Conservation (phyloP, 1,140 invertebrate genomes). For the Saccostrea glomerata region DNA sequence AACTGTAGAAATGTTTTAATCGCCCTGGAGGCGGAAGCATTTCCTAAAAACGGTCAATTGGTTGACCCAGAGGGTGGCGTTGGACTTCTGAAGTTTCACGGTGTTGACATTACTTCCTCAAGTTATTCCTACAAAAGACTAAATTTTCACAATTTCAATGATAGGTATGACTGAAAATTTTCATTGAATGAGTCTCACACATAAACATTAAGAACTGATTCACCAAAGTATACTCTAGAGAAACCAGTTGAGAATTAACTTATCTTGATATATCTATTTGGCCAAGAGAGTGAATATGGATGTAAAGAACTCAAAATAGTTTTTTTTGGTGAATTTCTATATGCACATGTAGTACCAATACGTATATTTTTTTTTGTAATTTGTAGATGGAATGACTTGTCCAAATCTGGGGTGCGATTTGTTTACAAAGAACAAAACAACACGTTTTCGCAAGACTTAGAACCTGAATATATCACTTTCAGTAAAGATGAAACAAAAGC, state of each 20-base stretch:
- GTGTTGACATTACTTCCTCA: not conserved
- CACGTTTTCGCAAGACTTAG: conserved; percentile 59
- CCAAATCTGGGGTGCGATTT: conserved; percentile 53
- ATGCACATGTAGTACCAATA: not conserved
- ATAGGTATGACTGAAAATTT: conserved; percentile 42
- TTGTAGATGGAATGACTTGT: conserved; percentile 52
- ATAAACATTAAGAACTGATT: no score
- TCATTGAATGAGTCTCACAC: not conserved
- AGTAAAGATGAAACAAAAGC: conserved; percentile 61
- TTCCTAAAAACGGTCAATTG: not conserved
- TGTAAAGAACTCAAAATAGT: no score
- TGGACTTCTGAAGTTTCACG: conserved; percentile 55
- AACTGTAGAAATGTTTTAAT: conserved; percentile 57
- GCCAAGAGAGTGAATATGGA: no score
- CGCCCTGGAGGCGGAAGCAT: conserved; percentile 57
- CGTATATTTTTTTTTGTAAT: not conserved
- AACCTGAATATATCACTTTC: conserved; percentile 63
- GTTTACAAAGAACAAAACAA: conserved; percentile 61
- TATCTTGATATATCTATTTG: no score
- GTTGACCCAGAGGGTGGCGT: conserved; percentile 60
- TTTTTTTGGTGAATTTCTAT: not conserved
- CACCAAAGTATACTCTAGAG: no score
- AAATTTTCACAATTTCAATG: conserved; percentile 56
- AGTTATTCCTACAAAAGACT: conserved; percentile 43
- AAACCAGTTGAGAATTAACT: no score